Percentiles rank a stretch among this genome's conserved stretches.
These are phyloP conservation scores for Drosophila barbarae DNA, from an alignment of 2,888 invertebrate species.

Conservation along the genomic window DNA sequence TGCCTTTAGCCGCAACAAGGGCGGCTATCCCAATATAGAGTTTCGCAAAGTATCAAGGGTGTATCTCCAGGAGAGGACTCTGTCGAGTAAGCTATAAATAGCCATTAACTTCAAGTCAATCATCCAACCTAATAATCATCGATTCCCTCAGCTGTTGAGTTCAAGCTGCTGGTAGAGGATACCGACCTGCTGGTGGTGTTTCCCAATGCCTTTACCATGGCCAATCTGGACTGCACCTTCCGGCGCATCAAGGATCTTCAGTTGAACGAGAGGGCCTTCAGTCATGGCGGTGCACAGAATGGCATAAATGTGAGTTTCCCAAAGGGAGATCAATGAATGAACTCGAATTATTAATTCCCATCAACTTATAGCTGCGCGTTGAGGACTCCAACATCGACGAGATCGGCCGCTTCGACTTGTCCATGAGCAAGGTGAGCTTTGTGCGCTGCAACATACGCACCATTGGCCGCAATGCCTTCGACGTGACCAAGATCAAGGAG, in stretches of 20 bases:
- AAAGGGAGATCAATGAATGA: background rate
- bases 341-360: background rate
- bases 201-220: conserved; percentile 73
- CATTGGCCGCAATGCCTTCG: conserved; percentile 75
- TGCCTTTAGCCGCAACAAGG: conserved; percentile 74
- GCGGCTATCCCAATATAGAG: conserved; percentile 77
- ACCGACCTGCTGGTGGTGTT: conserved; percentile 68
- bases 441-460: conserved; percentile 73
- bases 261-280: conserved; percentile 75
- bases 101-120: too few relatives aligned
- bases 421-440: conserved; percentile 75
- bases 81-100: conserved; percentile 63
- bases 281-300: conserved; percentile 49
- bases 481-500: conserved; percentile 77
- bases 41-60: conserved; percentile 71
- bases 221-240: conserved; percentile 73
- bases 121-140: too few relatives aligned
- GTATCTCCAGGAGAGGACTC: conserved; percentile 70
- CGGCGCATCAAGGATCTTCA: conserved; percentile 67
- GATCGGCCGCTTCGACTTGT: conserved; percentile 74
- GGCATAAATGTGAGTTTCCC: conserved; percentile 65
- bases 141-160: conserved; percentile 47
- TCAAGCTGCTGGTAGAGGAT: conserved; percentile 73
- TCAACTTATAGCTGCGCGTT: conserved; percentile 69
- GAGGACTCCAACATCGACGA: conserved; percentile 68